Evolutionary conservation across 53 echinoderm and acorn worm species (phyloP).

Genomic region (Mesocentrotus franciscanus): DNA sequence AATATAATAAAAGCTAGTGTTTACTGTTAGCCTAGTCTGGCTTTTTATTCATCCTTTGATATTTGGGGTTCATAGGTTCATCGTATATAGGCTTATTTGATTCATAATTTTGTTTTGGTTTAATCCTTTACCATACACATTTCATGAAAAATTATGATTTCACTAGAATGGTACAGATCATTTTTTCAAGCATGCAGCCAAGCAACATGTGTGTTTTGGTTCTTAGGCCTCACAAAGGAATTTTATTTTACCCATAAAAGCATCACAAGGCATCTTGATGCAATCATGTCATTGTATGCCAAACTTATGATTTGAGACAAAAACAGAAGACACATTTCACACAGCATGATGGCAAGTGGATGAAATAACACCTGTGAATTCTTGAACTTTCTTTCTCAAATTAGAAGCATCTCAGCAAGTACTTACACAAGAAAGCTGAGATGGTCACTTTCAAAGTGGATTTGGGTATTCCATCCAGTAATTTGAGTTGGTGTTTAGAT

Average conservation of each 20-base stretch:
- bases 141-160: not conserved
- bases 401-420: slow-evolving; percentile 41
- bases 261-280: slow-evolving; percentile 30
- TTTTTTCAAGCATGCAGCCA: not conserved
- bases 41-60: not conserved
- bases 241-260: slow-evolving; percentile 17
- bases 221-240: no score
- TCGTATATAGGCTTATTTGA: not conserved
- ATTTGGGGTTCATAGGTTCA: not conserved
- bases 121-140: not conserved
- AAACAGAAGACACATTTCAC: not conserved
- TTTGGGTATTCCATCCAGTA: slow-evolving; percentile 3
- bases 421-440: slow-evolving; percentile 11
- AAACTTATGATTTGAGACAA: not conserved
- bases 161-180: not conserved
- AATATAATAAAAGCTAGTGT: not conserved
- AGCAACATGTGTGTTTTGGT: not conserved
- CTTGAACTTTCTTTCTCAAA: slow-evolving; percentile 46
- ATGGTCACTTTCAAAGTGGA: slow-evolving; percentile 23
- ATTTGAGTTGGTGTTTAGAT: slow-evolving; percentile 2
- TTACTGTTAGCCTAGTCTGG: not conserved
- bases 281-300: slow-evolving; percentile 32
- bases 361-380: slow-evolving; percentile 18
- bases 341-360: not conserved
- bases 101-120: not conserved